These are phyloP conservation scores for Zootoca vivipara DNA, from an alignment of 2,113 vertebrate genomes.

Conservation along the genomic window DNA sequence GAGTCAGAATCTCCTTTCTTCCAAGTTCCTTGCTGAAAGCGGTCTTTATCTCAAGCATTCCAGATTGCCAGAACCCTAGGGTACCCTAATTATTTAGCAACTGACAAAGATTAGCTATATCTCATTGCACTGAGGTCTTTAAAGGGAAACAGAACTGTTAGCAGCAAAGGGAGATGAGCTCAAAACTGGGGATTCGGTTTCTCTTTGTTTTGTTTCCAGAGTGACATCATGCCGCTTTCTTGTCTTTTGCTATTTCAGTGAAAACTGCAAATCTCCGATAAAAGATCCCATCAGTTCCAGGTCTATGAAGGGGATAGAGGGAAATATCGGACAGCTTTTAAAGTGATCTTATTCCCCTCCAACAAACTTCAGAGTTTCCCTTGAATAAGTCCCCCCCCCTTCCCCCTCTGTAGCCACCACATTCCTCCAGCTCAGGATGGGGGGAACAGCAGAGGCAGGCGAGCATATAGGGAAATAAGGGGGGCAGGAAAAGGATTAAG, in stretches of 20 bases:
- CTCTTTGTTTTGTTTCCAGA: neutral
- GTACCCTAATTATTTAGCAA: slow-evolving; percentile 11
- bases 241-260: neutral
- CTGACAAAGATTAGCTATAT: neutral
- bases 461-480: neutral
- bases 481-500: neutral
- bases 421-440: neutral
- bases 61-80: neutral
- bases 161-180: neutral
- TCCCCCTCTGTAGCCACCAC: neutral
- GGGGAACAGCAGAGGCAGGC: neutral
- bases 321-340: neutral
- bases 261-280: neutral
- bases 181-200: neutral
- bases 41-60: neutral
- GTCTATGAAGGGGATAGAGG: neutral
- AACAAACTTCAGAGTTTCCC: neutral
- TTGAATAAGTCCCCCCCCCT: neutral
- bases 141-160: neutral
- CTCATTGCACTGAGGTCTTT: neutral
- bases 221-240: neutral
- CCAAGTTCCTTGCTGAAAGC: neutral
- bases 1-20: too few relatives aligned
- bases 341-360: neutral
- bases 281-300: slow-evolving; percentile 3